Base-by-base conservation (phyloP, 1,140 invertebrate species). In the Camponotus floridanus region DNA sequence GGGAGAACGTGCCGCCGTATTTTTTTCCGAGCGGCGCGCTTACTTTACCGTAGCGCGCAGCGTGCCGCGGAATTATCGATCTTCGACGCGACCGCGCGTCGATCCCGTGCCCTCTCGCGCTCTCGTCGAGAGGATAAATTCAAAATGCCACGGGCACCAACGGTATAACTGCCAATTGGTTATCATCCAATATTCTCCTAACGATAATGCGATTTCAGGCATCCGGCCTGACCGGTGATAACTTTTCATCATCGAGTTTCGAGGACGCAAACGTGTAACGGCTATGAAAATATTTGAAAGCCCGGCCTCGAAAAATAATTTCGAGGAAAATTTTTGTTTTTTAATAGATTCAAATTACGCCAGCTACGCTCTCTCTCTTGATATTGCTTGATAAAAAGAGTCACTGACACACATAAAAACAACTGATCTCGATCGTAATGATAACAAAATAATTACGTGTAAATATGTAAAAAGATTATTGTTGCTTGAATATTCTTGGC, bases 51-150 rank as follows among this genome's bases (percentile, higher is more conserved):
- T 78, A 78, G 42, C 26, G 76, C 61, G 6, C 39, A 33, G 76
- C 45, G 31, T 26, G 31, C 65, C 64, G 62, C 65, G 51, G 26
- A 85, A 76, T 85, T 85, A 85, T 85, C 68, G 78, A 84, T 84
- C 79, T 64, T 73, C 65, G 64, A 76, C 81, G 48, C 48, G 81
- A 85, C 81, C 71, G 81, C 81, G 79, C 65, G 61, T 84, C 71
- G 71, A 74, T 84, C 70, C 18, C 61, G 48, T 51, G 71, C 61
- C 31, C 71, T 62, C 57, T 45, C 71, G 51, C 36, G 45, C 67
- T 48, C 65, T 39, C 79, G 68, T 21, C 39, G 51, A 45, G 57
- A 36, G 79, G 26, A 83, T 83, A 61, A 73, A 83, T 74, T 83
- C 79, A 62, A 83, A 51, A 83, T 59, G 79, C 79, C 79, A 68